Evolutionary conservation across 1,140 invertebrate species (phyloP), one percentile per base, ranked within the genome.

Genomic region (Pseudoatta argentina): DNA sequence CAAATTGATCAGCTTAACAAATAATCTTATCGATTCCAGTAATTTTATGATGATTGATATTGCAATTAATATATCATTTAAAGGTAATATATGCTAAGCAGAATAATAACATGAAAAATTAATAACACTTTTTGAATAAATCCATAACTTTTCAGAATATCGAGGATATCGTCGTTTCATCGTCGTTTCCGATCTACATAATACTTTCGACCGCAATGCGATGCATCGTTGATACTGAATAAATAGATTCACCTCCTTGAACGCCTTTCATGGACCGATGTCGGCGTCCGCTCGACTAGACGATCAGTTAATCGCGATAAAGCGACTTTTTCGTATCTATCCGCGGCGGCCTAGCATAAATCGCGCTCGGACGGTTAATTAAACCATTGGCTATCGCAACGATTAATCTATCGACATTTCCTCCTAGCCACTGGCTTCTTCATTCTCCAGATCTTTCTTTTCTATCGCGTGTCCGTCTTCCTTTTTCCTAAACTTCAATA

Each of bases 351-450:
- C 55, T 76, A 51, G 51, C 75, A 91, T 88, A 91, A 92, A 92
- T 92, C 89, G 86, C 85, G 83, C 66, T 90, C 77, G 66, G 55
- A 78, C 87, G 71, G 87, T 88, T 93, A 94, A 93, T 93, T 93
- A 93, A 94, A 94, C 92, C 89, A 87, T 93, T 92, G 91, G 87
- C 88, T 93, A 94, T 93, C 92, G 87, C 88, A 69, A 88, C 92
- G 91, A 93, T 93, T 94, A 93, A 94, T 94, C 93, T 87, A 91
- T 93, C 91, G 92, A 86, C 90, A 81, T 91, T 91, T 91, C 76
- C 78, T 88, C 81, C 66, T 51, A 44, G 48, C 63, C 53, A 86
- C 55, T 79, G 63, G 30, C 53, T 78, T 78, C 83, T 71, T 79
- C 63, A 72, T 39, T 55, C 81, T 61, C 67, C 53, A 51, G 34